Percentiles rank a stretch among this genome's conserved stretches.
phyloP scores from a whole-genome alignment of 2,113 vertebrate genomes.

The Tragelaphus buxtoni region DNA sequence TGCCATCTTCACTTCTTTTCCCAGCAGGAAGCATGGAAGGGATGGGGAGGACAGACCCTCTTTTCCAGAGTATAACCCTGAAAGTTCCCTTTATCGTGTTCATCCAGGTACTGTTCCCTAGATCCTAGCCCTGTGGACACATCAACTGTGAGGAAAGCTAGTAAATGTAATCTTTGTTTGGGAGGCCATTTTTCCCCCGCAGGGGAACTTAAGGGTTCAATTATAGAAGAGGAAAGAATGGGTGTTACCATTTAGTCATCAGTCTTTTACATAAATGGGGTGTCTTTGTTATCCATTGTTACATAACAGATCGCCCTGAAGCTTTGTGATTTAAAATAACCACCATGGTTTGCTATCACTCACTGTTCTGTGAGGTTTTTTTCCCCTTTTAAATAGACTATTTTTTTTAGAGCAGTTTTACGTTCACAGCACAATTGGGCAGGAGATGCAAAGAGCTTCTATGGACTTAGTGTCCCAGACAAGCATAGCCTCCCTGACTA shows the following conservation, averaged over 20 bases:
- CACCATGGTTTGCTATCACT: not conserved
- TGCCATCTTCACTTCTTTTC: not conserved
- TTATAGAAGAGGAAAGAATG: not conserved
- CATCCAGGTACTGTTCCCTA: not conserved
- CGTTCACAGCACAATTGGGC: not conserved
- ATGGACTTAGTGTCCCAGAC: accelerated
- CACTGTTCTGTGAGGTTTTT: not conserved
- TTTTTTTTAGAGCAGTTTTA: not conserved
- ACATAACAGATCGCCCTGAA: not conserved
- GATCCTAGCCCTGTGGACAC: not conserved
- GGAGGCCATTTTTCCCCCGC: not conserved
- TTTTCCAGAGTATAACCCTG: not conserved
- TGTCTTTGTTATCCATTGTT: not conserved
- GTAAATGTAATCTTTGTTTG: not conserved
- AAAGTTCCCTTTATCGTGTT: not conserved
- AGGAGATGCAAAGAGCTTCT: not conserved
- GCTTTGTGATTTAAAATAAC: not conserved
- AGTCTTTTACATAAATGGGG: not conserved
- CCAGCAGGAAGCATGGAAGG: not conserved
- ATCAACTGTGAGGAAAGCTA: not conserved
- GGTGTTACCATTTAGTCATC: not conserved
- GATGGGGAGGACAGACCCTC: not conserved
- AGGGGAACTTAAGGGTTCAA: not conserved
- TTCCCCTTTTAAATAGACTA: not conserved
- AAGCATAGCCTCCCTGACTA: not conserved